Evolutionary conservation across 2,113 vertebrate species (phyloP).

Genomic region (Megaleporinus macrocephalus): DNA sequence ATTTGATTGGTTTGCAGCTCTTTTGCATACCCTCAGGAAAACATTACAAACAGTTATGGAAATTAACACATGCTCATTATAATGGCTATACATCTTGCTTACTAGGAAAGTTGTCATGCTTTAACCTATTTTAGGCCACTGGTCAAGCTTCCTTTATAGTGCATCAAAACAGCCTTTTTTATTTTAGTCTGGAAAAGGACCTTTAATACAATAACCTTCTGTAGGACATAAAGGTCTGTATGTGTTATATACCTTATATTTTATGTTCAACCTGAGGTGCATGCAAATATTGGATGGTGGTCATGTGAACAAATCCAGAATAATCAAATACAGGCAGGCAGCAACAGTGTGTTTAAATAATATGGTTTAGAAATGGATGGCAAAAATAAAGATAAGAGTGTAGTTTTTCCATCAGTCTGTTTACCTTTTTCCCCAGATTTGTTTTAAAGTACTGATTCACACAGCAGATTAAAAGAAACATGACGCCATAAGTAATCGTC

Average conservation of each 20-base stretch:
- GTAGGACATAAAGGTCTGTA: background rate
- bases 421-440: constrained; percentile 8
- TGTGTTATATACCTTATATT: background rate
- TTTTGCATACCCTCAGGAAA: background rate
- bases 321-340: too few relatives aligned
- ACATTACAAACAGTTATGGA: too few relatives aligned
- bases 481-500: background rate
- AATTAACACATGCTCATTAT: background rate
- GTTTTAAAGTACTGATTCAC: background rate
- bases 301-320: too few relatives aligned
- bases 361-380: background rate
- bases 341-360: background rate
- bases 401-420: constrained; percentile 6
- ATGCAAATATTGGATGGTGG: background rate
- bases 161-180: background rate
- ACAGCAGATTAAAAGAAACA: background rate
- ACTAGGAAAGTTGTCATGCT: background rate
- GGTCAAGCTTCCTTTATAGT: background rate
- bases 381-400: constrained; percentile 5
- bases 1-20: background rate
- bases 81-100: background rate
- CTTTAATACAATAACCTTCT: background rate
- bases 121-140: background rate
- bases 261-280: too few relatives aligned
- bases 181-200: background rate